A percentile compares a stretch with the other conserved stretches of the same genome.
These are phyloP conservation scores for Netelia melanura DNA, from an alignment of 2,888 invertebrate species.

Conservation along the genomic window DNA sequence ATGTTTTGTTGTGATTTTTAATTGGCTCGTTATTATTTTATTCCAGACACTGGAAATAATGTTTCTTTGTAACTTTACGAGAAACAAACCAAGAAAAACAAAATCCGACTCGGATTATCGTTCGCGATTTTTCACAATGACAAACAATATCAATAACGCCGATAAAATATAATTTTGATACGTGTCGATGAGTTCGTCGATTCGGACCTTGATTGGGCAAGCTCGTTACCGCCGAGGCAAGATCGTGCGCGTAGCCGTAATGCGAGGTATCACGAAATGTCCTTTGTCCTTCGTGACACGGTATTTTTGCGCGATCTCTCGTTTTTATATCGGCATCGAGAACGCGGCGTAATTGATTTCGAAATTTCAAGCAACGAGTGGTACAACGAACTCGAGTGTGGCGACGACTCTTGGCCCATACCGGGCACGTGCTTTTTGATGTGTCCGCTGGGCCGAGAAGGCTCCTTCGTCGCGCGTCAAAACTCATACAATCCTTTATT, in stretches of 20 bases:
- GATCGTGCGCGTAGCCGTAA: background rate
- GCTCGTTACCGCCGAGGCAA: background rate
- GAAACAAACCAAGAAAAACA: background rate
- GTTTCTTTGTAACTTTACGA: background rate
- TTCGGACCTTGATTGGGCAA: conserved; percentile 71
- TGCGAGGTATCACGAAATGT: conserved; percentile 30
- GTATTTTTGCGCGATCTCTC: conserved; percentile 76
- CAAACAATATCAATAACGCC: conserved; percentile 7
- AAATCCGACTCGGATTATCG: too few species aligned
- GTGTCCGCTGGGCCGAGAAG: conserved; percentile 59
- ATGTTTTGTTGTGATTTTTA: background rate
- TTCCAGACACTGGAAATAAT: background rate
- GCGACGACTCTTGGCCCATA: conserved; percentile 53
- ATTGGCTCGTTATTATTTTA: background rate
- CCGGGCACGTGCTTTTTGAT: conserved; percentile 5
- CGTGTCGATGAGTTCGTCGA: conserved; percentile 27
- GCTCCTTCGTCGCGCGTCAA: conserved; percentile 43
- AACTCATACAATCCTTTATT: conserved; percentile 35
- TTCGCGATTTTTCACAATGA: background rate
- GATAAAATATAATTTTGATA: conserved; percentile 16
- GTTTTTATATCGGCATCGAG: conserved; percentile 19
- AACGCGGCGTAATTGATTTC: conserved; percentile 78
- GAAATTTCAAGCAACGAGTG: conserved; percentile 73
- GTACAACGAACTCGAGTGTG: conserved; percentile 79
- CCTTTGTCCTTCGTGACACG: conserved; percentile 28